Evolutionary conservation across 2,113 vertebrate species (phyloP).

Genomic region (Ageneiosus marmoratus): DNA sequence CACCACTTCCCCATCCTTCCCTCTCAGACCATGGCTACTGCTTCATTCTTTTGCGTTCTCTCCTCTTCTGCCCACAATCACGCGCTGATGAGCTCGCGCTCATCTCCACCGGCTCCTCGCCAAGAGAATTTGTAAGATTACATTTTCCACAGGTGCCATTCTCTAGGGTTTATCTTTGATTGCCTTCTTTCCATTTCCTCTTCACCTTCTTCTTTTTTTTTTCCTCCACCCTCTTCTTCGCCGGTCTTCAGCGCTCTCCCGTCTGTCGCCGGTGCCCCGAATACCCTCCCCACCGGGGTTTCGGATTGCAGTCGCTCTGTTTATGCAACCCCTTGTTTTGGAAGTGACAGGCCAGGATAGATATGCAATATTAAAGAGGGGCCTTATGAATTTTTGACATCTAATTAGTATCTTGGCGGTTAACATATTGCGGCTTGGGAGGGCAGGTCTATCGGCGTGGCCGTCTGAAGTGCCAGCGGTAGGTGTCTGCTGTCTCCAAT

Average conservation of each 20-base stretch:
- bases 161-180: slow-evolving; percentile 80
- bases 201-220: slow-evolving; percentile 29
- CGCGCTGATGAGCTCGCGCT: slow-evolving; percentile 81
- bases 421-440: slow-evolving; percentile 93
- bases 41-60: slow-evolving; percentile 10
- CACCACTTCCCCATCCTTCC: slow-evolving; percentile 10
- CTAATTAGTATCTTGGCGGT: slow-evolving; percentile 98
- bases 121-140: slow-evolving; percentile 81
- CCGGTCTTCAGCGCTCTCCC: slow-evolving; percentile 40
- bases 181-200: slow-evolving; percentile 55
- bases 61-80: slow-evolving; percentile 73
- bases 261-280: slow-evolving; percentile 56
- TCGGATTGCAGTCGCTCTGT: slow-evolving; percentile 88
- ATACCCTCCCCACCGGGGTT: slow-evolving; percentile 65
- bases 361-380: slow-evolving; percentile 99
- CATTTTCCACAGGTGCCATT: slow-evolving; percentile 75
- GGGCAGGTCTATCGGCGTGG: slow-evolving; percentile 81
- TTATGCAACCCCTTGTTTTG: slow-evolving; percentile 96
- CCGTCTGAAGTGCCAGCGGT: slow-evolving; percentile 92
- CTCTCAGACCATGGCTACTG: slow-evolving; percentile 30
- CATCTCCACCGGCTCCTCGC: slow-evolving; percentile 40
- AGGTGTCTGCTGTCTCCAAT: slow-evolving; percentile 86
- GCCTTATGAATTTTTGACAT: slow-evolving; percentile 99
- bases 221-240: slow-evolving; percentile 36
- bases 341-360: slow-evolving; percentile 93